Evolutionary conservation across 2,888 invertebrate genomes (phyloP).

Genomic region (Zaprionus bogoriensis): DNA sequence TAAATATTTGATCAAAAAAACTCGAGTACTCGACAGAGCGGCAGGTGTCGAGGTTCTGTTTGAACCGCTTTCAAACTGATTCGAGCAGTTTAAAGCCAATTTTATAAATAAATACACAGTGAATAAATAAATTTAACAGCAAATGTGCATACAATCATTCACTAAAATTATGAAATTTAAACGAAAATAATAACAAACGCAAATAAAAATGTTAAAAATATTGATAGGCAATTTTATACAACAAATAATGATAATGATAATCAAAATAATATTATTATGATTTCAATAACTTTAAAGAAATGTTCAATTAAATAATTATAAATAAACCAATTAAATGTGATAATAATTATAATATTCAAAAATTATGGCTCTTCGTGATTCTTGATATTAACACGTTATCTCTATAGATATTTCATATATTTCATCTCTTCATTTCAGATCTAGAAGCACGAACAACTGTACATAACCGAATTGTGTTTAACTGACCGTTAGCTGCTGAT

Average conservation of each 20-base stretch:
- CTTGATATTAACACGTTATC: too few species aligned
- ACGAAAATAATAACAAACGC: neutral
- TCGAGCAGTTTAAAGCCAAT: neutral
- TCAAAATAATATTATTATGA: neutral
- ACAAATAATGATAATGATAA: neutral
- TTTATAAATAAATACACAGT: neutral
- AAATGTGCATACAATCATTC: too few species aligned
- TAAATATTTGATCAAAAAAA: constrained; percentile 65
- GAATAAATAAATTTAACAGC: neutral
- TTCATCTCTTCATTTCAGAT: too few species aligned
- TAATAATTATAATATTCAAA: neutral
- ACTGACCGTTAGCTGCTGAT: too few species aligned
- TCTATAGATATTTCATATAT: too few species aligned
- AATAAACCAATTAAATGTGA: neutral
- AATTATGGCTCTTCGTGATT: too few species aligned
- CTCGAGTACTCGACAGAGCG: constrained; percentile 1
- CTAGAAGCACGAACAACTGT: too few species aligned
- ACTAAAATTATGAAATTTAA: too few species aligned
- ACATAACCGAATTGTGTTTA: too few species aligned
- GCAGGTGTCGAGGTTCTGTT: constrained; percentile 51
- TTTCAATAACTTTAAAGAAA: neutral
- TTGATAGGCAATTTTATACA: neutral
- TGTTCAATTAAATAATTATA: neutral
- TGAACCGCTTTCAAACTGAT: constrained; percentile 21
- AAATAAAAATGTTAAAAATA: neutral